phyloP scores from a whole-genome alignment of 2,797 vertebrate genomes.

The Lerista edwardsae region DNA sequence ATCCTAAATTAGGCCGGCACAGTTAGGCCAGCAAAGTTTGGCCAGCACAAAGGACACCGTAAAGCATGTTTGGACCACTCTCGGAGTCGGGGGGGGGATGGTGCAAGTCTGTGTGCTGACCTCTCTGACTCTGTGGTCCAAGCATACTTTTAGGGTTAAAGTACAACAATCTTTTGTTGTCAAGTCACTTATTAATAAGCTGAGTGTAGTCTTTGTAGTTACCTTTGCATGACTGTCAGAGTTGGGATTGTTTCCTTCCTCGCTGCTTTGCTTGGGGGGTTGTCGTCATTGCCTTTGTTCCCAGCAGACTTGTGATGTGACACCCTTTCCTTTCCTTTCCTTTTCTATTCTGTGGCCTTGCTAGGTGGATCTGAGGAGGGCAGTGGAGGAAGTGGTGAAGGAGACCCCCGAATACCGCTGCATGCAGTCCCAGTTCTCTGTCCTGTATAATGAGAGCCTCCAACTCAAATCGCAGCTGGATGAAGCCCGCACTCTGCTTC shows the following conservation, averaged over 20 bases:
- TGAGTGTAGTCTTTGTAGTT: not conserved
- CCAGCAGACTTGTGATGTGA: not conserved
- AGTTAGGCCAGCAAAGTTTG: too few species aligned
- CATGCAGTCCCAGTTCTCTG: constrained; percentile 97
- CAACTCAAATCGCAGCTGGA: constrained; percentile 94
- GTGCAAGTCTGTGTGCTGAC: too few species aligned
- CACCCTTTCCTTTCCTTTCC: not conserved
- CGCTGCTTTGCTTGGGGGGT: not conserved
- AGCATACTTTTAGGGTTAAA: too few species aligned
- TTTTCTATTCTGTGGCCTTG: not conserved
- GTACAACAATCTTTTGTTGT: too few species aligned
- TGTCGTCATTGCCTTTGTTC: not conserved
- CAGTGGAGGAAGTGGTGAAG: constrained; percentile 91
- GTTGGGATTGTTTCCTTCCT: not conserved
- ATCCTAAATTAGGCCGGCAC: too few species aligned
- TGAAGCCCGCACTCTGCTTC: constrained; percentile 91
- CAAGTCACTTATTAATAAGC: too few species aligned
- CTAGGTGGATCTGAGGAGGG: constrained; percentile 86
- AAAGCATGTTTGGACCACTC: too few species aligned
- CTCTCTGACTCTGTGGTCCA: too few species aligned
- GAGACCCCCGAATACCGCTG: constrained; percentile 95
- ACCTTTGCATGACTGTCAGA: not conserved
- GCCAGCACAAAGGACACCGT: too few species aligned
- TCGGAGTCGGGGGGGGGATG: too few species aligned
- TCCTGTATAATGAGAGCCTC: constrained; percentile 95